Conservation (phyloP, 1,140 invertebrate species). For the Bilobella aurantiaca region DNA sequence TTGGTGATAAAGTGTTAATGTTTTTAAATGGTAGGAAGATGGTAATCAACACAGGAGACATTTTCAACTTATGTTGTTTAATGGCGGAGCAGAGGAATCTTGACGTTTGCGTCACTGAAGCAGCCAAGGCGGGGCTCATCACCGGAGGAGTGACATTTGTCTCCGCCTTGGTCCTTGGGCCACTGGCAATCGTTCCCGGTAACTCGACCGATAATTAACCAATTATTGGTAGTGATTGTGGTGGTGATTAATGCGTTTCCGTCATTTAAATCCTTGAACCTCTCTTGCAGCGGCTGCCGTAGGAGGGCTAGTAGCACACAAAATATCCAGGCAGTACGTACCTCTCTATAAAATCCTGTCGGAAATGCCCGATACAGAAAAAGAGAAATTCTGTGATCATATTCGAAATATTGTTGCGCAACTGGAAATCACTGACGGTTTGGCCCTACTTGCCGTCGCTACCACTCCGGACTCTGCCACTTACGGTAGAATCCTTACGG, state of each 20-base stretch:
- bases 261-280: no score
- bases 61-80: conserved; percentile 20
- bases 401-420: conserved; percentile 14
- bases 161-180: conserved; percentile 19
- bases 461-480: neutral
- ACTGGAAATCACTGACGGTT: conserved; percentile 23
- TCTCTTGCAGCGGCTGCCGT: conserved; percentile 15
- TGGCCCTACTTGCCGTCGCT: conserved; percentile 20
- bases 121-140: conserved; percentile 21
- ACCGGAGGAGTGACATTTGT: conserved; percentile 23
- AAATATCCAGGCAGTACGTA: conserved; percentile 12
- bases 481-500: neutral
- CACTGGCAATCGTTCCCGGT: conserved; percentile 24
- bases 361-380: conserved; percentile 13
- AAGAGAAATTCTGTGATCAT: conserved; percentile 12
- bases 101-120: conserved; percentile 20
- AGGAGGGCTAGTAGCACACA: conserved; percentile 14
- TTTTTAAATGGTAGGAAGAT: no score
- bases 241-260: neutral
- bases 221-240: neutral
- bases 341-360: conserved; percentile 18
- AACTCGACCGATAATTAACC: neutral
- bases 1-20: no score
- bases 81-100: conserved; percentile 19
- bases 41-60: conserved; percentile 14